A percentile compares a stretch with the other conserved stretches of the same genome.
These are phyloP conservation scores for Xerus rutilus DNA, from an alignment of 2,797 vertebrate species.

Conservation along the genomic window DNA sequence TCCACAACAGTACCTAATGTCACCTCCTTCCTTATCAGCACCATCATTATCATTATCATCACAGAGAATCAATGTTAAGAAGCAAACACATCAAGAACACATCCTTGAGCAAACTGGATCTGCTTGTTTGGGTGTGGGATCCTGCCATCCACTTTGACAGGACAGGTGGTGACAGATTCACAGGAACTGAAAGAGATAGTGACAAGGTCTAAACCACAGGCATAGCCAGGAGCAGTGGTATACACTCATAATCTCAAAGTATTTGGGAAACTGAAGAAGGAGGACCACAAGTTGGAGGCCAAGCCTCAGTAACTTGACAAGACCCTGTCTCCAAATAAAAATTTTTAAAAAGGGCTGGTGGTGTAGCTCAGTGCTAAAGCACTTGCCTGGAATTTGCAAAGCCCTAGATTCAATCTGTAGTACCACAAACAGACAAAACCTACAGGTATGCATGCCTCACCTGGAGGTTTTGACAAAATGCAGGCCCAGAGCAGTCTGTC, in stretches of 20 bases:
- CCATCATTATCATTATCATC: background rate
- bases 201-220: background rate
- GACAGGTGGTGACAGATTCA: background rate
- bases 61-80: background rate
- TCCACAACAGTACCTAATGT: background rate
- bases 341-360: no score
- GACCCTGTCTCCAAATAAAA: no score
- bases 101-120: background rate
- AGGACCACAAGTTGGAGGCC: no score
- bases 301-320: no score
- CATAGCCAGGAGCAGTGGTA: no score
- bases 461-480: background rate
- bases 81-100: background rate
- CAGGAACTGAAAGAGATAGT: background rate
- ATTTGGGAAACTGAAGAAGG: no score
- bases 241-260: no score
- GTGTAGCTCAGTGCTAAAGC: no score
- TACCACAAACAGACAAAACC: no score
- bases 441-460: no score
- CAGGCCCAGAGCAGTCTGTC: background rate
- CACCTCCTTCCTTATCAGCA: background rate
- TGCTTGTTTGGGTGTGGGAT: background rate
- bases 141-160: background rate
- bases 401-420: no score
- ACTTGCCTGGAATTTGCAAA: no score